Evolutionary conservation across 2,888 invertebrate species (phyloP).

Genomic region (Lutraria lutraria): DNA sequence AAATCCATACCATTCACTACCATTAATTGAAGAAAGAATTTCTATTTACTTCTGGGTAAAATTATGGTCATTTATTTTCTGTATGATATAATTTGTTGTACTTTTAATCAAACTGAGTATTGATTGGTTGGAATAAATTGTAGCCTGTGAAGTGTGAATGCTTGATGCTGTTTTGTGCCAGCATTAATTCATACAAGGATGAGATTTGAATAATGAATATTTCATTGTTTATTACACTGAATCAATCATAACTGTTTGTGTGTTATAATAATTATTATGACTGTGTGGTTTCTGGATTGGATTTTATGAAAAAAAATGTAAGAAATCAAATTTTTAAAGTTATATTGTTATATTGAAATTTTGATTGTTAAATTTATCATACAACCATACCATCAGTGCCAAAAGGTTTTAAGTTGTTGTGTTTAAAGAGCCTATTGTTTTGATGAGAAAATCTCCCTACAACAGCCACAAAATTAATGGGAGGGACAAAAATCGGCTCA

Average conservation of each 20-base stretch:
- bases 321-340: not conserved
- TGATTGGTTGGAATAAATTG: not conserved
- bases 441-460: too few relatives aligned
- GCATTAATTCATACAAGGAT: not conserved
- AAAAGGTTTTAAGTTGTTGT: too few relatives aligned
- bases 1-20: not conserved
- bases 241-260: not conserved
- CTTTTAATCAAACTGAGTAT: not conserved
- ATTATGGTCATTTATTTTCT: not conserved
- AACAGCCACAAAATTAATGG: too few relatives aligned
- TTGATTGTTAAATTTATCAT: too few relatives aligned
- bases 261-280: not conserved
- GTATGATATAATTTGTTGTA: not conserved
- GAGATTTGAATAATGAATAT: not conserved
- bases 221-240: not conserved
- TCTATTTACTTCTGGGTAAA: not conserved
- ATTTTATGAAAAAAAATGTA: not conserved
- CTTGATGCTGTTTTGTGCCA: not conserved
- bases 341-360: too few relatives aligned
- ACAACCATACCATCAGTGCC: too few relatives aligned
- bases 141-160: not conserved
- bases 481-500: too few relatives aligned
- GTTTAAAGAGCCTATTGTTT: too few relatives aligned
- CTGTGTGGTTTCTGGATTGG: not conserved
- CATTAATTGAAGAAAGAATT: not conserved